A percentile compares a stretch with the other conserved stretches of the same genome.
phyloP scores from a whole-genome alignment of 2,113 vertebrate genomes.

The Rhabdomys dilectus region DNA sequence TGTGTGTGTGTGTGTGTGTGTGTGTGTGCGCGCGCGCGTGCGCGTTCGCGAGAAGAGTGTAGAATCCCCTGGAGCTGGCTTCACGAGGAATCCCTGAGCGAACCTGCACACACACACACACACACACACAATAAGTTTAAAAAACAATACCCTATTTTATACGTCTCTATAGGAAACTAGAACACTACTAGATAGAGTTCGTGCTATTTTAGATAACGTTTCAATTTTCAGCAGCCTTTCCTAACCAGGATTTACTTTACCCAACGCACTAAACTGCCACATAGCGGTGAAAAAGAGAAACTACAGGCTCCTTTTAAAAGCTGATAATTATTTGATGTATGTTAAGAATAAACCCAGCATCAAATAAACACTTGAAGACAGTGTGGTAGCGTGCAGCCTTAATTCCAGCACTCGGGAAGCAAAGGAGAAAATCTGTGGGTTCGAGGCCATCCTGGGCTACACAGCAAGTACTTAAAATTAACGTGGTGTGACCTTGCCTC shows the following conservation, averaged over 20 bases:
- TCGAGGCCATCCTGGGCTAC: neutral
- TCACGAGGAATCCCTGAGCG: neutral
- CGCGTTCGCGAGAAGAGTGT: neutral
- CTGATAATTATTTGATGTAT: neutral
- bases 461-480: neutral
- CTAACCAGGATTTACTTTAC: neutral
- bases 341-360: slow-evolving; percentile 21
- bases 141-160: neutral
- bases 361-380: slow-evolving; percentile 16
- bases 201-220: neutral
- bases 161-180: neutral
- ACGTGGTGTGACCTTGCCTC: neutral
- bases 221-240: neutral
- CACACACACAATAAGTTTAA: too few relatives aligned
- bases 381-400: neutral
- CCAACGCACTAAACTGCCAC: slow-evolving; percentile 50
- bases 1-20: neutral
- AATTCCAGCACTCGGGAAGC: neutral
- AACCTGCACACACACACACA: neutral
- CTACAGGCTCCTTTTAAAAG: slow-evolving; percentile 22
- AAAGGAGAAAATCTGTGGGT: neutral
- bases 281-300: slow-evolving; percentile 27
- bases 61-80: neutral
- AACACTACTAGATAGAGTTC: neutral
- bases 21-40: neutral